These are phyloP conservation scores for Diplodus puntazzo DNA, from an alignment of 2,797 vertebrate species.

Conservation along the genomic window DNA sequence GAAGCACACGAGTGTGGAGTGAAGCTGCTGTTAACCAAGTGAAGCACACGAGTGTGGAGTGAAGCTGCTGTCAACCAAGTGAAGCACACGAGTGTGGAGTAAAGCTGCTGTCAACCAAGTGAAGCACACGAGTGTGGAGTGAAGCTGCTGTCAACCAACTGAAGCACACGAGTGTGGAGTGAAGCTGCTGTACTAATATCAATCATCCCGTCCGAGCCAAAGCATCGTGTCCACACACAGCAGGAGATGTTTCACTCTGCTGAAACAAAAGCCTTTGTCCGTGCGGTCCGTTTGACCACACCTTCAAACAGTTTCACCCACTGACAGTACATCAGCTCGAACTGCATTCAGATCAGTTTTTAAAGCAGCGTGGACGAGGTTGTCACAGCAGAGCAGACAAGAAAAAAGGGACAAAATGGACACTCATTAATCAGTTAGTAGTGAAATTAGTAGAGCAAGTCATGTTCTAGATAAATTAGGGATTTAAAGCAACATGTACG, in stretches of 20 bases:
- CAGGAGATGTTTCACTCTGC: not conserved
- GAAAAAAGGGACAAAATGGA: too few relatives aligned
- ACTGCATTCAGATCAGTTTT: conserved; percentile 1
- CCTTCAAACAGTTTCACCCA: too few relatives aligned
- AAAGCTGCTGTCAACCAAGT: not conserved
- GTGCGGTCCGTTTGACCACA: not conserved
- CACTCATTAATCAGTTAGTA: too few relatives aligned
- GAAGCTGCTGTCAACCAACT: not conserved
- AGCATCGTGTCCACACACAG: not conserved
- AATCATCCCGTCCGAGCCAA: not conserved
- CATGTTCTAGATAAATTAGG: too few relatives aligned
- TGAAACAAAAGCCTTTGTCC: too few relatives aligned
- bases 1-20: not conserved
- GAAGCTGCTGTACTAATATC: not conserved
- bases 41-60: not conserved
- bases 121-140: too few relatives aligned
- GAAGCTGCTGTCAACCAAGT: not conserved
- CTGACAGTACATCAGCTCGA: not conserved
- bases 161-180: not conserved
- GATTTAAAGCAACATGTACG: too few relatives aligned
- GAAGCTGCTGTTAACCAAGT: not conserved
- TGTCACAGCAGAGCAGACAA: not conserved
- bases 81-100: not conserved
- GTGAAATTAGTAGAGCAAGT: too few relatives aligned
- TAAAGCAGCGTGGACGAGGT: not conserved